Evolutionary conservation across 2,888 invertebrate genomes (phyloP).

Genomic region (Noctua pronuba): DNA sequence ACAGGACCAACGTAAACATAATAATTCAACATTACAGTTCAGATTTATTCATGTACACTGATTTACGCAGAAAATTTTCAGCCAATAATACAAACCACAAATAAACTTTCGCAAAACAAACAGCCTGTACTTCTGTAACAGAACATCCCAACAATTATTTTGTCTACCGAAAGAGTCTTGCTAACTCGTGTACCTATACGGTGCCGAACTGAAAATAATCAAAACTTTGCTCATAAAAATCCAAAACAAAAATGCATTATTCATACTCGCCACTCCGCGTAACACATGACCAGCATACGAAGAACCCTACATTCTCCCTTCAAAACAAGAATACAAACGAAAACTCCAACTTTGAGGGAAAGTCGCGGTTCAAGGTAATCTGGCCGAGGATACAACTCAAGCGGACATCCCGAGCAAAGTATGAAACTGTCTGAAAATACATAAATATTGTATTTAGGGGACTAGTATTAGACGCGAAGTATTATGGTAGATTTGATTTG

Average conservation of each 20-base stretch:
- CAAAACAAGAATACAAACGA: slow-evolving; percentile 72
- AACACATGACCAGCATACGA: slow-evolving; percentile 76
- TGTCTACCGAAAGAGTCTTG: slow-evolving; percentile 76
- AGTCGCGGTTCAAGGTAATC: slow-evolving; percentile 75
- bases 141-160: slow-evolving; percentile 81
- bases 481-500: slow-evolving; percentile 70
- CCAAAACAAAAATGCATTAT: slow-evolving; percentile 91
- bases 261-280: slow-evolving; percentile 87
- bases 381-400: slow-evolving; percentile 80
- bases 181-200: slow-evolving; percentile 82
- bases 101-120: slow-evolving; percentile 78
- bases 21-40: slow-evolving; percentile 11
- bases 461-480: slow-evolving; percentile 71
- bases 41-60: slow-evolving; percentile 49
- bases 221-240: slow-evolving; percentile 91
- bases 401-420: slow-evolving; percentile 86
- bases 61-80: slow-evolving; percentile 55
- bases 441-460: slow-evolving; percentile 89
- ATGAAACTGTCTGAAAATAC: slow-evolving; percentile 89
- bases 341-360: slow-evolving; percentile 66
- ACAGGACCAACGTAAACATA: slow-evolving; percentile 8
- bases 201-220: slow-evolving; percentile 90
- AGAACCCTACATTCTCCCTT: slow-evolving; percentile 69
- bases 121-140: slow-evolving; percentile 70
- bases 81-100: slow-evolving; percentile 70